Base-by-base conservation (phyloP, 2,113 vertebrate genomes). In the Pseudorasbora parva region DNA sequence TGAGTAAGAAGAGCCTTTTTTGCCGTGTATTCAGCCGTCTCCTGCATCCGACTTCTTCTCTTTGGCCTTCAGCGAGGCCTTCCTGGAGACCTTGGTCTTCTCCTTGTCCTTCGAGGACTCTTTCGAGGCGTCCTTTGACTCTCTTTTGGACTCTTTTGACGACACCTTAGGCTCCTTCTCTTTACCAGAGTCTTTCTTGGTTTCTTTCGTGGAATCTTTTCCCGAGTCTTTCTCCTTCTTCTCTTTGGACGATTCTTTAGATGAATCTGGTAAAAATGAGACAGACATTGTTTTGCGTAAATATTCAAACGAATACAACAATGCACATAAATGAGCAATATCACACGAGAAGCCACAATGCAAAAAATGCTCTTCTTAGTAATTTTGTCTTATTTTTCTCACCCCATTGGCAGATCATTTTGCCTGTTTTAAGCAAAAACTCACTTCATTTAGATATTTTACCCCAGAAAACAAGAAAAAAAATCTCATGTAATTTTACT, bases 11-110 rank as follows among this genome's bases (percentile, higher is more conserved):
- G n/a, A n/a, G n/a, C n/a, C n/a, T n/a, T n/a, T n/a, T n/a, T n/a
- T n/a, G n/a, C n/a, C n/a, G n/a, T n/a, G n/a, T n/a, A n/a, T n/a
- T 92, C 88, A 94, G 68, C 60, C 90, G 0, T 94, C 93, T 2
- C 41, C 90, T 0, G 89, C 89, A 37, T 93, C 92, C 83, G 91
- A 93, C 88, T 93, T 93, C 89, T 92, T 93, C 88, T 93, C 93
- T 84, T 94, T 94, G 25, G 90, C 91, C 86, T 93, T 94, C 7
- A 89, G 75, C 0, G 93, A 93, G 0, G 91, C 82, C 87, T 92
- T 94, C 85, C 74, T 93, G 81, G 90, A 87, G 33, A 90, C 92
- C 56, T 93, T 94, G 43, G 87, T 91, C 49, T 84, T 75, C 66
- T 85, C 84, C 41, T 77, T 84, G 17, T 56, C 41, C 74, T 88